Conservation (phyloP, 2,113 vertebrate species). For the Nothoprocta perdicaria region DNA sequence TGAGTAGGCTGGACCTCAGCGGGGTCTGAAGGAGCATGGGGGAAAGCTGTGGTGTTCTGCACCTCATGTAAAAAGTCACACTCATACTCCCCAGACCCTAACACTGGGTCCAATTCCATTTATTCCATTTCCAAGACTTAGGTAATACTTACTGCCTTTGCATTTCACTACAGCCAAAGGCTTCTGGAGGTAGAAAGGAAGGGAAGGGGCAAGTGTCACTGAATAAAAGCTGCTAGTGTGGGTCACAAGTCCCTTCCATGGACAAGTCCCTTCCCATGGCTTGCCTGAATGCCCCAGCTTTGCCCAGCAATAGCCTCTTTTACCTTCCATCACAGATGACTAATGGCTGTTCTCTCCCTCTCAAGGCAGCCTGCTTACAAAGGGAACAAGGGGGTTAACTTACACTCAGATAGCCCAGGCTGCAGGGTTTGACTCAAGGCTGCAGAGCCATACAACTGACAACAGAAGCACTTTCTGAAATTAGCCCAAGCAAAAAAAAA, state of each 20-base stretch:
- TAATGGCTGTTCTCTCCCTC: neutral
- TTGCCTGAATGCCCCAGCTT: neutral
- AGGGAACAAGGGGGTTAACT: neutral
- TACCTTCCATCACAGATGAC: neutral
- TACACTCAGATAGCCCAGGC: neutral
- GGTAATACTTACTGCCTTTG: accelerated
- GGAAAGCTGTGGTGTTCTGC: neutral
- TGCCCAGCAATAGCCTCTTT: neutral
- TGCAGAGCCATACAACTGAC: accelerated
- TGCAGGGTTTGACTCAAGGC: neutral
- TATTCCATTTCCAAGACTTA: neutral
- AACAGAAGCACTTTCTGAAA: neutral
- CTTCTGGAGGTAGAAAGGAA: neutral
- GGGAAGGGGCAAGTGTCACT: no score
- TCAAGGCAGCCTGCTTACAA: neutral
- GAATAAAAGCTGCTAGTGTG: neutral
- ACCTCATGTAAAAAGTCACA: neutral
- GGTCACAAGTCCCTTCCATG: neutral
- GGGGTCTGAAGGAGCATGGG: neutral
- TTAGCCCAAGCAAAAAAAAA: neutral
- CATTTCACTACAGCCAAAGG: neutral
- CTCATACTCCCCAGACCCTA: neutral
- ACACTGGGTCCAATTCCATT: neutral
- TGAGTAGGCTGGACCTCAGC: no score
- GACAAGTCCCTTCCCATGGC: neutral